Evolutionary conservation across 2,113 vertebrate species (phyloP), one percentile per base, ranked within the genome.

Genomic region (Pagrus major): DNA sequence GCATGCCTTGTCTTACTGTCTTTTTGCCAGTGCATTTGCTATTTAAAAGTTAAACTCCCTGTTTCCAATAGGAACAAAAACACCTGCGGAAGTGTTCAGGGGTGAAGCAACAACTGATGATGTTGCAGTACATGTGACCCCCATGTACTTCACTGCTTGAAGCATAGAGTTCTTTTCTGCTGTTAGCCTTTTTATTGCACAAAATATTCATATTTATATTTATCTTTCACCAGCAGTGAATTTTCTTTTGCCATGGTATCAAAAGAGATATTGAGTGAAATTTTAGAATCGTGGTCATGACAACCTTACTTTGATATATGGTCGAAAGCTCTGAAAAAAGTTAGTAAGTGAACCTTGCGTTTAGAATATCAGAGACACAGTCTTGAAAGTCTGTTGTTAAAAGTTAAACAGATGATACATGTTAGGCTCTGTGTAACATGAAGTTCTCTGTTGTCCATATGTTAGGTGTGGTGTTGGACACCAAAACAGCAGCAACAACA

Each of bases 11-110:
- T 61, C 44, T 44, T 25, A 6, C 33, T 52, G 55, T 75, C 71
- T 68, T 59, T 75, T 71, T 61, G 66, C 51, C 42, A 25, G 51
- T 25, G 18, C 46, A 23, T 46, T 80, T 52, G 15, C 1, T 68
- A 46, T 84, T 77, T 78, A 76, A 71, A 70, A 70, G 67, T n/a
- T n/a, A 61, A 75, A 42, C 29, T 37, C 69, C 55, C 60, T 47
- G 9, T 44, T 81, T 85, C 69, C 55, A 44, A 55, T 44, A 59
- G 56, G 21, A 69, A 83, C 41, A 66, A 54, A 70, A 73, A 69
- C 23, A 71, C 71, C n/a, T 2, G 3, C 63, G 72, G 69, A 83
- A 76, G 68, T 69, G 55, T 73, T 70, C 55, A 59, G 68, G 35
- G 56, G 66, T 76, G 60, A 77, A 59, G 29, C 59, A 35, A 15